Evolutionary conservation across 2,888 invertebrate genomes (phyloP).

Genomic region (Eristalis pertinax): DNA sequence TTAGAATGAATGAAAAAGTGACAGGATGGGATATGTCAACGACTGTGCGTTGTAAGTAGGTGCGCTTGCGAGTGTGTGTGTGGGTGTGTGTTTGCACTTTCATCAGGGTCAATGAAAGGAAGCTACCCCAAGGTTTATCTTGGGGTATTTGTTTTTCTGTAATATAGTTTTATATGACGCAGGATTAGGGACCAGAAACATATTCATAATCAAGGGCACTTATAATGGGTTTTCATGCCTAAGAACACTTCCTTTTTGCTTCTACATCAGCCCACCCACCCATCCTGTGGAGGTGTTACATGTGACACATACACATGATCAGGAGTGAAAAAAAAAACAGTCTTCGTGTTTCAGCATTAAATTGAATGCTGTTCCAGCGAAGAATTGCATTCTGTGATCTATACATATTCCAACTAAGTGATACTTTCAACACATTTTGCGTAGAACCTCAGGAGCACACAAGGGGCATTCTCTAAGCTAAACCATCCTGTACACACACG

Average conservation of each 20-base stretch:
- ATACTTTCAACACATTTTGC: too few relatives aligned
- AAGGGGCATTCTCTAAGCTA: too few relatives aligned
- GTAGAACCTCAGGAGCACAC: too few relatives aligned
- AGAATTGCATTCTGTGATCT: too few relatives aligned
- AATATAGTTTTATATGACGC: slow-evolving; percentile 17
- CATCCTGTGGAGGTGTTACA: background rate
- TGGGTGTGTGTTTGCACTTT: slow-evolving; percentile 31
- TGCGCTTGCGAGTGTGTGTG: background rate
- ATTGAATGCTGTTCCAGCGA: too few relatives aligned
- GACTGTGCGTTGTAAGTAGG: background rate
- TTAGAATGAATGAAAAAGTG: slow-evolving; percentile 23
- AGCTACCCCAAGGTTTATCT: slow-evolving; percentile 30
- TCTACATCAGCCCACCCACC: background rate
- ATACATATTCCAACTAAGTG: too few relatives aligned
- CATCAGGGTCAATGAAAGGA: slow-evolving; percentile 43
- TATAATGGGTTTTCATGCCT: slow-evolving; percentile 61
- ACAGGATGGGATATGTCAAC: slow-evolving; percentile 7
- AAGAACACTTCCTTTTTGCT: slow-evolving; percentile 44
- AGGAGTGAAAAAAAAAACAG: background rate
- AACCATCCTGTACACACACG: too few relatives aligned
- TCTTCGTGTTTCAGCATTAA: too few relatives aligned
- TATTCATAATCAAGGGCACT: slow-evolving; percentile 64
- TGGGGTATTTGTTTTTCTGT: slow-evolving; percentile 36
- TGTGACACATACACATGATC: background rate
- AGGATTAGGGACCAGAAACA: slow-evolving; percentile 48